phyloP scores from a whole-genome alignment of 2,797 vertebrate genomes.

The Hylomyscus alleni region DNA sequence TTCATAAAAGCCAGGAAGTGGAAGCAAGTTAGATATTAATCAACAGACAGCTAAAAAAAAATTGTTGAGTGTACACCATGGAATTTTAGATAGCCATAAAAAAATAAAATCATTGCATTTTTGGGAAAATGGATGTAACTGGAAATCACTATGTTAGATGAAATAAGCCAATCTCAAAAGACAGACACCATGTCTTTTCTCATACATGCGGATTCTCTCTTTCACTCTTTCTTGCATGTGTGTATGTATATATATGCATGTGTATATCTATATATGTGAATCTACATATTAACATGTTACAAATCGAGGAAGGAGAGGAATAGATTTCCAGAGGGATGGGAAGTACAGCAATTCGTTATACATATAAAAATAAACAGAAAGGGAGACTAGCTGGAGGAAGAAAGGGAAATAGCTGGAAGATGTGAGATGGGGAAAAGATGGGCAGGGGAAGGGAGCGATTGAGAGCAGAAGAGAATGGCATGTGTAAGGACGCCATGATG shows the following conservation, averaged over 20 bases:
- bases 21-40: neutral
- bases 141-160: neutral
- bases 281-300: no score
- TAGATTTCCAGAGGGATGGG: neutral
- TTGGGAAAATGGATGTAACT: neutral
- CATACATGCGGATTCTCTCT: neutral
- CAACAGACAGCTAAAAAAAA: slow-evolving; percentile 5
- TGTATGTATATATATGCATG: neutral
- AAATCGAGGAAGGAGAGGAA: neutral
- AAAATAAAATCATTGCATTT: neutral
- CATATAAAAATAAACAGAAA: neutral
- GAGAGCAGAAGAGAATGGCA: neutral
- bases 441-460: neutral
- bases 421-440: no score
- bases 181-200: neutral
- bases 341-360: neutral
- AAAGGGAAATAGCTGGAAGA: neutral
- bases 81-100: slow-evolving; percentile 3
- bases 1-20: neutral
- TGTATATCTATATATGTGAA: neutral
- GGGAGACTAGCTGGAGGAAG: neutral
- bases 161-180: neutral
- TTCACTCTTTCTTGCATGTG: neutral
- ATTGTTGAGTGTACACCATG: neutral
- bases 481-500: neutral